Base-by-base conservation (phyloP, 1,140 invertebrate species). In the Atta cephalotes region DNA sequence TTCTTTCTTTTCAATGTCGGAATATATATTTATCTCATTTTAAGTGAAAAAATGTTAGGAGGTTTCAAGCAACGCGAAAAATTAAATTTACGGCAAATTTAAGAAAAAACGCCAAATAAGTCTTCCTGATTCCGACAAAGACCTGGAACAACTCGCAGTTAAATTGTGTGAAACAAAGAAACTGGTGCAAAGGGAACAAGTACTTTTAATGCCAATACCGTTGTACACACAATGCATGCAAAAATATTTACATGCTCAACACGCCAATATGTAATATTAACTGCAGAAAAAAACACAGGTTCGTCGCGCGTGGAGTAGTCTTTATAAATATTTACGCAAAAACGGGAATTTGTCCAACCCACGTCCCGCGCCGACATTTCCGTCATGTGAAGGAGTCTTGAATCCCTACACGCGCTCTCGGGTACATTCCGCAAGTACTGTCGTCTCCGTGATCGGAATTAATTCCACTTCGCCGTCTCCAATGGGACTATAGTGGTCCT, bases 401-500 rank as follows among this genome's bases (percentile, higher is more conserved):
- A 53, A 31, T 60, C 28, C 21, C 2, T 45, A 28, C 31, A 16
- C 28, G 49, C 21, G 28, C 18, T 25, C 49, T 25, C 49, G 82
- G 49, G 71, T 51, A 82, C 66, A 72, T 81, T 72, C 78, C 31
- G 68, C 49, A 53, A 82, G 60, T 14, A 51, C 35, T 56, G 28
- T 45, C 56, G 58, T 39, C 60, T 82, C n/a, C 86, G 79, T 84
- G 86, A 87, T 81, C 68, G 68, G 79, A 87, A 87, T 87, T 82
- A 82, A 87, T 87, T 71, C 66, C 78, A 60, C 53, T 49, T 12
- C 18, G 53, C 10, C 21, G 35, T 71, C 5, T 21, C 21, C 65
- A 28, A 70, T 39, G 31, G 76, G 39, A 65, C 62, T n/a, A 71
- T 25, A 28, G 51, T 5, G 35, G 25, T 65, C 66, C 78, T 72